Evolutionary conservation across 2,113 vertebrate genomes (phyloP).

Genomic region (Xenopus laevis): DNA sequence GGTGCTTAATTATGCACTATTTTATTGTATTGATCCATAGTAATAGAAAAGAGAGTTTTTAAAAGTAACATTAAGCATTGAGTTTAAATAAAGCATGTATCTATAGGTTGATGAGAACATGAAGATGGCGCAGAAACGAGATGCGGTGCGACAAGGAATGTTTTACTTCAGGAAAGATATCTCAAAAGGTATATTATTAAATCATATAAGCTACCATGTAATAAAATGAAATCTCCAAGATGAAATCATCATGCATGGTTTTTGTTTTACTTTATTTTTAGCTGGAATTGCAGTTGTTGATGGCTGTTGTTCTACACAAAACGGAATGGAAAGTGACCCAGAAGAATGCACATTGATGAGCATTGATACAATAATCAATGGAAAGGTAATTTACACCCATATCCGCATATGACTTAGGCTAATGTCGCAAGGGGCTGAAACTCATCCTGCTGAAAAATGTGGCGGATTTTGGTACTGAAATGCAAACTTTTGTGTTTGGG

Average conservation of each 20-base stretch:
- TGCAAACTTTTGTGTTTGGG: too few relatives aligned
- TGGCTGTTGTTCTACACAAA: slow-evolving; percentile 68
- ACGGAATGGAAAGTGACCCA: slow-evolving; percentile 59
- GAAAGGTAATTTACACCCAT: slow-evolving; percentile 72
- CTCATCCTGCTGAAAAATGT: too few relatives aligned
- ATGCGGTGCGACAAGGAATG: slow-evolving; percentile 84
- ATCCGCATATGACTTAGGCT: too few relatives aligned
- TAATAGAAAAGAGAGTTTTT: too few relatives aligned
- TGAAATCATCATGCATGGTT: too few relatives aligned
- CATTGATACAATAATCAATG: slow-evolving; percentile 97
- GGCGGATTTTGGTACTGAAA: too few relatives aligned
- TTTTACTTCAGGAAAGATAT: slow-evolving; percentile 98
- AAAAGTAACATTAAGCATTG: too few relatives aligned
- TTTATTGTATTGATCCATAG: too few relatives aligned
- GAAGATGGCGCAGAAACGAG: slow-evolving; percentile 90
- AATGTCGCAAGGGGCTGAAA: too few relatives aligned
- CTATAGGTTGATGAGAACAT: slow-evolving; percentile 95
- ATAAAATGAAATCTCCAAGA: too few relatives aligned
- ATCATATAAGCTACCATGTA: too few relatives aligned
- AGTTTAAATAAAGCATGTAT: background rate
- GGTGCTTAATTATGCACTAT: too few relatives aligned
- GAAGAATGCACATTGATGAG: slow-evolving; percentile 92
- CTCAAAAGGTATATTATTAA: slow-evolving; percentile 80
- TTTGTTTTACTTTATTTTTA: slow-evolving; percentile 36
- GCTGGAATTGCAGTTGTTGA: slow-evolving; percentile 82